Evolutionary conservation across 2,888 invertebrate species (phyloP), one percentile per base, ranked within the genome.

Genomic region (Drosophila pegasa): DNA sequence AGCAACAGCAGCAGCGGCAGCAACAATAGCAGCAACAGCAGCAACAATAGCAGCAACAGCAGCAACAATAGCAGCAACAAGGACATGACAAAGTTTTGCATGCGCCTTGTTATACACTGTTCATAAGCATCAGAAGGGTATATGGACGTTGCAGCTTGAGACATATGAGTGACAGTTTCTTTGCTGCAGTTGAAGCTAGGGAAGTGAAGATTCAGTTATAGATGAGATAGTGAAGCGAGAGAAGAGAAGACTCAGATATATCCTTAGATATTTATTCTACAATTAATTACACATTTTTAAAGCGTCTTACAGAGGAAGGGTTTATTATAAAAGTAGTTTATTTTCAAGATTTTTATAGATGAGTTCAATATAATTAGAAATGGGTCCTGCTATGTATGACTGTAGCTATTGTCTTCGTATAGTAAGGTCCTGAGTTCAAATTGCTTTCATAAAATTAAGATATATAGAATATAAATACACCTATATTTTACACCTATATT

Each of bases 71-170:
- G 51, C 64, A 59, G 43, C 78, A 75, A 59, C 78, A 80, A 75
- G 64, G 75, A 73, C 58, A 78, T 61, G 78, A 69, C 69, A 80
- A 82, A 85, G 72, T 81, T 85, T 78, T 73, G 66, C 67, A 71
- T 78, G 71, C 72, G 71, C 80, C 65, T 69, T 67, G 50, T 60
- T 55, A 55, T 43, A 43, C 55, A 33, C 55, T 55, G 25, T 27
- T 43, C 43, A 3, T 5, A 14, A 14, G 3, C 0, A 5, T 1
- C 25, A 31, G 18, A 14, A 3, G 55, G 10, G 55, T 10, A 55
- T 55, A 55, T 43, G 0, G 3, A 14, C 14, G 54, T 20, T 40
- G 10, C 6, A 2, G 18, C 14, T 20, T 2, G 12, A 5, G 9
- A 14, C n/a, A n/a, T n/a, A n/a, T n/a, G n/a, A n/a, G n/a, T n/a